These are phyloP conservation scores for Sakesphorus luctuosus DNA, from an alignment of 2,113 vertebrate genomes.

Conservation along the genomic window DNA sequence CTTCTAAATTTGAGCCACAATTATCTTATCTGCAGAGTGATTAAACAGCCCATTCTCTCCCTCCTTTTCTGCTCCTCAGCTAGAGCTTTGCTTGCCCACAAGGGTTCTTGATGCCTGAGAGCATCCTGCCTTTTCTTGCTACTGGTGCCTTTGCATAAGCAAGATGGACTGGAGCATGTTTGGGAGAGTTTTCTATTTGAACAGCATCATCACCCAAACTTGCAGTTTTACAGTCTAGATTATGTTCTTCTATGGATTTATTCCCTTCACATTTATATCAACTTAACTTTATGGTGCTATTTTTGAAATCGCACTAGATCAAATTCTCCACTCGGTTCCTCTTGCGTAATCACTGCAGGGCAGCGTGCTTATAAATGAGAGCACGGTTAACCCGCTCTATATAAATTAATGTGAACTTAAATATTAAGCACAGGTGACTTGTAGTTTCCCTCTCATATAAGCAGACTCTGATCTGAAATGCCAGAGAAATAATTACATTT, in stretches of 20 bases:
- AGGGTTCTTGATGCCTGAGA: not conserved
- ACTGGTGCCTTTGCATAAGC: not conserved
- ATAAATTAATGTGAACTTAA: slow-evolving; percentile 7
- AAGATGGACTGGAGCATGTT: not conserved
- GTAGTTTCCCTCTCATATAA: not conserved
- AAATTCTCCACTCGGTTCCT: slow-evolving; percentile 30
- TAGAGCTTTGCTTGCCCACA: not conserved
- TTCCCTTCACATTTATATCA: not conserved
- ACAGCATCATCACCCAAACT: not conserved
- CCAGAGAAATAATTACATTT: slow-evolving; percentile 14
- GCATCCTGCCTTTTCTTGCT: not conserved
- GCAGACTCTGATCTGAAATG: not conserved
- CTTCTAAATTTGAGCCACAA: slow-evolving; percentile 52
- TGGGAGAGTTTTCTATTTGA: not conserved
- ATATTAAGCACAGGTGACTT: slow-evolving; percentile 52
- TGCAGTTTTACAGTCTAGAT: not conserved
- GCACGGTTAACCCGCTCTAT: not conserved
- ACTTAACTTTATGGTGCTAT: slow-evolving; percentile 11
- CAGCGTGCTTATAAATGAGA: not conserved
- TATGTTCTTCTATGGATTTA: not conserved
- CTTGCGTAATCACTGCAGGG: slow-evolving; percentile 15
- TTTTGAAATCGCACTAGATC: slow-evolving; percentile 49
- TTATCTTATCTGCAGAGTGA: slow-evolving; percentile 40
- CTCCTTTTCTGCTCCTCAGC: not conserved
- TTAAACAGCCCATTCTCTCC: not conserved